Evolutionary conservation across 2,888 invertebrate species (phyloP).

Genomic region (Julus scandinavius): DNA sequence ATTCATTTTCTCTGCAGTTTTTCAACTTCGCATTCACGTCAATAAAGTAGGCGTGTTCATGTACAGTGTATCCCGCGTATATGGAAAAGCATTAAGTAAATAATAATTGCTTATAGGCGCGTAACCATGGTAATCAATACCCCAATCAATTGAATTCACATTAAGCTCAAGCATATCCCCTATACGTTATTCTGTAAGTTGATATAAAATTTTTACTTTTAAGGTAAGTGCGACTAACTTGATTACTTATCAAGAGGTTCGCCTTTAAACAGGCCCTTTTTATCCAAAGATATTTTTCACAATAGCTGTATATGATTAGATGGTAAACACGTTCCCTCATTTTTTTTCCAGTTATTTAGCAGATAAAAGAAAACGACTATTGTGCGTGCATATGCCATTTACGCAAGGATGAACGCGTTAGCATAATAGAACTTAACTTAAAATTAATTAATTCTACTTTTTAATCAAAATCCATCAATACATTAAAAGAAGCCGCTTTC

Average conservation of each 20-base stretch:
- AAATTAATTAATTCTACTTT: too few relatives aligned
- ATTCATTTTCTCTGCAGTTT: too few relatives aligned
- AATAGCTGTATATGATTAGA: too few relatives aligned
- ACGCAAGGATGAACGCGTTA: neutral
- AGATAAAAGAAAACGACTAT: neutral
- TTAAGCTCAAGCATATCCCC: neutral
- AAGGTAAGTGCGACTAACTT: slow-evolving; percentile 2
- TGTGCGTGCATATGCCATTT: neutral
- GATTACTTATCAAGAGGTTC: neutral
- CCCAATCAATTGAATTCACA: neutral
- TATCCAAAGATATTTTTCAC: neutral
- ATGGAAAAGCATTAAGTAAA: slow-evolving; percentile 25
- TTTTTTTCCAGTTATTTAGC: neutral
- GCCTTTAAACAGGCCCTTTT: neutral
- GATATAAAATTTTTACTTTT: neutral
- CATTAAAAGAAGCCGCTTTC: too few relatives aligned
- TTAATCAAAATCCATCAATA: too few relatives aligned
- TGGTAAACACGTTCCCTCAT: neutral
- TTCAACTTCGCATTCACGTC: too few relatives aligned
- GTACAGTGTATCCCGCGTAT: too few relatives aligned
- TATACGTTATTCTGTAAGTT: neutral
- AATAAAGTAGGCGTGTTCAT: too few relatives aligned
- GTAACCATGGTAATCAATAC: slow-evolving; percentile 12
- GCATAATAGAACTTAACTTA: too few relatives aligned
- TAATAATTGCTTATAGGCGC: slow-evolving; percentile 21